Evolutionary conservation across 2,888 invertebrate genomes (phyloP).

Genomic region (Aspidiotus destructor): DNA sequence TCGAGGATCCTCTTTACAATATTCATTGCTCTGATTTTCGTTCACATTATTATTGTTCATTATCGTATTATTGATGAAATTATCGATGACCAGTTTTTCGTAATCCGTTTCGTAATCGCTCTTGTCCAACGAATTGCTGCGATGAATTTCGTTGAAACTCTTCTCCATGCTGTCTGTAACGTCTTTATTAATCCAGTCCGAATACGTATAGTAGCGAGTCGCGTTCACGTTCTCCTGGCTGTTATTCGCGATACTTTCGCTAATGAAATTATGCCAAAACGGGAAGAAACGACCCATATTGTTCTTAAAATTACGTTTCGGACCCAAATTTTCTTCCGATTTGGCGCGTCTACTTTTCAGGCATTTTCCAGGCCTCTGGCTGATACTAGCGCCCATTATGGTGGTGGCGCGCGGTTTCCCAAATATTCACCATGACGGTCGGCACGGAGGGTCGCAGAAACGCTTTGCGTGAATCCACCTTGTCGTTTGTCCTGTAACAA

Average conservation of each 20-base stretch:
- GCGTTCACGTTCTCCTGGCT: slow-evolving; percentile 5
- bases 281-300: slow-evolving; percentile 27
- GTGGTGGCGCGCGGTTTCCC: not conserved
- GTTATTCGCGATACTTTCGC: slow-evolving; percentile 14
- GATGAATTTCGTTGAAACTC: slow-evolving; percentile 26
- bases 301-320: slow-evolving; percentile 21
- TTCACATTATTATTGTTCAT: not conserved
- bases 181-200: slow-evolving; percentile 9
- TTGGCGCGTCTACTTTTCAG: slow-evolving; percentile 30
- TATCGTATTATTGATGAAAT: not conserved
- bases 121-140: slow-evolving; percentile 25
- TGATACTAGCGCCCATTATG: slow-evolving; percentile 29
- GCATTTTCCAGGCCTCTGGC: slow-evolving; percentile 30
- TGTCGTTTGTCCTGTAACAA: slow-evolving; percentile 6
- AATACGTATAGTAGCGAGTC: slow-evolving; percentile 2
- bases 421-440: not conserved
- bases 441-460: not conserved
- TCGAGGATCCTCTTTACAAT: not conserved
- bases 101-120: slow-evolving; percentile 21
- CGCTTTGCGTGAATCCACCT: too few relatives aligned
- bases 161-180: slow-evolving; percentile 20
- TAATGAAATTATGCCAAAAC: slow-evolving; percentile 22
- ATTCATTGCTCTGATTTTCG: not conserved
- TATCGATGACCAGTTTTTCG: slow-evolving; percentile 3
- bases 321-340: slow-evolving; percentile 28